Evolutionary conservation across 2,888 invertebrate genomes (phyloP).

Genomic region (Carterocephalus palaemon): DNA sequence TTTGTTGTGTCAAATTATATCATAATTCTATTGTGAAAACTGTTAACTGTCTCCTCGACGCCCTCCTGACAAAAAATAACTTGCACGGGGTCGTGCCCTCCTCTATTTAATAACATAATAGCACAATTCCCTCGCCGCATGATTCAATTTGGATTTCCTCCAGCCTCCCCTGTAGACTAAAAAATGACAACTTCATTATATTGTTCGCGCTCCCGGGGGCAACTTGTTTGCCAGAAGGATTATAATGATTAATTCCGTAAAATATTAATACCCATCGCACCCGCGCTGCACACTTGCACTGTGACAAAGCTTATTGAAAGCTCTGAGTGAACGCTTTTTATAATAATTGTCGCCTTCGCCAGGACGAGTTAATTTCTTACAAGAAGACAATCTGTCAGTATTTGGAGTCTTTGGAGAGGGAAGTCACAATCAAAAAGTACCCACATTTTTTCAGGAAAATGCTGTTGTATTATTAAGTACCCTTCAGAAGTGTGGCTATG

Average conservation of each 20-base stretch:
- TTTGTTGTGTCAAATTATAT: conserved; percentile 75
- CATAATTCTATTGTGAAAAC: conserved; percentile 78
- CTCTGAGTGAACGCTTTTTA: conserved; percentile 16
- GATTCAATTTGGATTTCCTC: conserved; percentile 84
- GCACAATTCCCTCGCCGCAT: conserved; percentile 83
- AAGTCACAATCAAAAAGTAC: no score
- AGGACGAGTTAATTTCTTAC: conserved; percentile 20
- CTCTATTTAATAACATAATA: conserved; percentile 83
- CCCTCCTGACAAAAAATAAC: conserved; percentile 71
- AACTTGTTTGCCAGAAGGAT: conserved; percentile 77
- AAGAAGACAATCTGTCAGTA: conserved; percentile 20
- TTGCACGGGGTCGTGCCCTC: conserved; percentile 78
- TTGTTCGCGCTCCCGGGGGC: conserved; percentile 72
- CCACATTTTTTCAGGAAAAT: no score
- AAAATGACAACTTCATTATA: conserved; percentile 80
- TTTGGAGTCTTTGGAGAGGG: conserved; percentile 1
- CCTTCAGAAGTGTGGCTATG: no score
- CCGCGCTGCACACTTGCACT: conserved; percentile 68
- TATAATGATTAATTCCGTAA: conserved; percentile 78
- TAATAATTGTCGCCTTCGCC: conserved; percentile 21
- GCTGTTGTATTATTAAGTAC: no score
- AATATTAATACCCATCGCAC: conserved; percentile 76
- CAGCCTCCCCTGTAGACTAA: conserved; percentile 74
- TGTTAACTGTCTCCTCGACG: conserved; percentile 75
- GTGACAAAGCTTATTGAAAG: conserved; percentile 59